phyloP scores from a whole-genome alignment of 2,113 vertebrate species.

The Tapirus terrestris region DNA sequence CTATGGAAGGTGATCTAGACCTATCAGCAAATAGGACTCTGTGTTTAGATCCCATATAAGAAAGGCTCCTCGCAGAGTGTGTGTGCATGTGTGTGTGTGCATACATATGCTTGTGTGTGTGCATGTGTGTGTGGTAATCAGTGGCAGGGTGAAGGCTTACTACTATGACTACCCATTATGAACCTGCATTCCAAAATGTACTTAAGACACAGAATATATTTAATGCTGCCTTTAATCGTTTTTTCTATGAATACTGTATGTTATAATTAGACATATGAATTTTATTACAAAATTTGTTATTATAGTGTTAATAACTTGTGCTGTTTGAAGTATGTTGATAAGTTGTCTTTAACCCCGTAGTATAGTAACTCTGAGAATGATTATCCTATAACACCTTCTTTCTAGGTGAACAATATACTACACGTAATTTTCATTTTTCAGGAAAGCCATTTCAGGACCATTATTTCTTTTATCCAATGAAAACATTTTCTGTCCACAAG shows the following conservation, averaged over 20 bases:
- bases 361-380: not conserved
- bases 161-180: not conserved
- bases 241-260: conserved; percentile 45
- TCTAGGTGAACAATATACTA: not conserved
- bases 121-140: not conserved
- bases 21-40: not conserved
- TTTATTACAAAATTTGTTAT: conserved; percentile 48
- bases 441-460: not conserved
- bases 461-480: conserved; percentile 21
- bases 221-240: conserved; percentile 33
- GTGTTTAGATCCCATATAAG: not conserved
- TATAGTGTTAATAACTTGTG: conserved; percentile 11
- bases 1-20: not conserved
- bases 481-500: not conserved
- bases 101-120: not conserved
- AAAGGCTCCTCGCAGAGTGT: not conserved
- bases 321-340: not conserved
- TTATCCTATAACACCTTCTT: not conserved
- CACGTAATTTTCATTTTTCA: not conserved
- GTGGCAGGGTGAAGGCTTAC: not conserved
- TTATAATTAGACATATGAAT: not conserved
- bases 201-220: not conserved
- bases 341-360: not conserved
- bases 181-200: not conserved
- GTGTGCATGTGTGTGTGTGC: not conserved